A percentile compares a stretch with the other conserved stretches of the same genome.
Evolutionary conservation across 2,113 vertebrate species (phyloP).

Genomic region (Eupsittula cactorum): DNA sequence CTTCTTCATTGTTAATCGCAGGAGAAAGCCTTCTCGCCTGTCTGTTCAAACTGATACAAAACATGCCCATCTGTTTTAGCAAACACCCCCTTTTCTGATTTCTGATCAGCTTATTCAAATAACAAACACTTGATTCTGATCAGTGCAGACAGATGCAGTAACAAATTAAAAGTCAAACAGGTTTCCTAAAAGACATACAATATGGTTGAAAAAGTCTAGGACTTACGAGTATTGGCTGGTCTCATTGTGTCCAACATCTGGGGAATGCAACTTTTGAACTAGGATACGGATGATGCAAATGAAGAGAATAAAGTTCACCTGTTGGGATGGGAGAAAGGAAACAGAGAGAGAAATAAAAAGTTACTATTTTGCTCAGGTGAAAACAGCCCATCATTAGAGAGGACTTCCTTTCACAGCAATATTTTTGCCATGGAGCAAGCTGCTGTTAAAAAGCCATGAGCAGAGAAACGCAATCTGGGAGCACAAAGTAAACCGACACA

Average conservation of each 20-base stretch:
- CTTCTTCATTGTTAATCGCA: neutral
- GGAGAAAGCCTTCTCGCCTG: neutral
- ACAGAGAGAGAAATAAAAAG: neutral
- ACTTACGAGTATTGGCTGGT: slow-evolving; percentile 94
- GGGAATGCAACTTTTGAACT: slow-evolving; percentile 92
- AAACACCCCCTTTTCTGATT: neutral
- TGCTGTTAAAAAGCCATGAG: slow-evolving; percentile 27
- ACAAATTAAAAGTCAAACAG: neutral
- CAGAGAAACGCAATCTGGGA: neutral
- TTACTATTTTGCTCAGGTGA: neutral
- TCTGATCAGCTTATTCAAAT: neutral
- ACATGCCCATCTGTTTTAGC: neutral
- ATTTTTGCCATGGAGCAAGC: neutral
- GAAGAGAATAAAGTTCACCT: slow-evolving; percentile 95
- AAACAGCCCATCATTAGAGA: neutral
- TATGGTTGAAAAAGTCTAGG: neutral
- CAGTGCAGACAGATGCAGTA: neutral
- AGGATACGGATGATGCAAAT: slow-evolving; percentile 94
- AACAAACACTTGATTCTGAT: neutral
- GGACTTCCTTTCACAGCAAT: neutral
- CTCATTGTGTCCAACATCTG: slow-evolving; percentile 88
- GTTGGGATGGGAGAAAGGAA: neutral
- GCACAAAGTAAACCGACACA: slow-evolving; percentile 60
- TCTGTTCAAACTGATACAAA: neutral
- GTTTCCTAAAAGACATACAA: neutral